Evolutionary conservation across 2,888 invertebrate species (phyloP).

Genomic region (Polydesmus complanatus): DNA sequence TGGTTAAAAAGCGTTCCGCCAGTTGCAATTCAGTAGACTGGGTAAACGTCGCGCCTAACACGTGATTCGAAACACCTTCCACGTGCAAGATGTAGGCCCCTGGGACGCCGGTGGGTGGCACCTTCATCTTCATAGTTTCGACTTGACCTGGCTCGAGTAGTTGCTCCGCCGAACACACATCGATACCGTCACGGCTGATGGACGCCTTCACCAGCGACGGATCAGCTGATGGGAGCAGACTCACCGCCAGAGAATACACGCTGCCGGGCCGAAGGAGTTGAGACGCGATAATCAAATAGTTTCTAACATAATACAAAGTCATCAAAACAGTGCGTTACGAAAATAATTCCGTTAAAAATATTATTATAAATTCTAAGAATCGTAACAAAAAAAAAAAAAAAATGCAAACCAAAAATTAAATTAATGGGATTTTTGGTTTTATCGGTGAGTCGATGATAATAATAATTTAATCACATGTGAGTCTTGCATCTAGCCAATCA

Average conservation of each 20-base stretch:
- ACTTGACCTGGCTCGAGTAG: constrained; percentile 72
- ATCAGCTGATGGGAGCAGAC: constrained; percentile 59
- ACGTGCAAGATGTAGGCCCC: constrained; percentile 73
- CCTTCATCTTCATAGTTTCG: constrained; percentile 71
- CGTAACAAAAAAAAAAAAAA: no score
- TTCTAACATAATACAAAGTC: no score
- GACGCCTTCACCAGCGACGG: constrained; percentile 75
- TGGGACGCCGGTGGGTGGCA: constrained; percentile 65
- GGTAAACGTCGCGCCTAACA: constrained; percentile 60
- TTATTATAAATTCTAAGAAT: no score
- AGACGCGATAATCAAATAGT: constrained; percentile 23
- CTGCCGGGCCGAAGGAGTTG: constrained; percentile 24
- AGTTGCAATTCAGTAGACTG: constrained; percentile 33
- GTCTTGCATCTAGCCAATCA: no score
- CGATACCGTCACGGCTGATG: constrained; percentile 76
- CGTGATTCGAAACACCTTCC: constrained; percentile 55
- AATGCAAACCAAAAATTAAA: no score
- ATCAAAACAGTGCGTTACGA: no score
- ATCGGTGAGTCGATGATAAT: no score
- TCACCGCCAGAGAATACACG: constrained; percentile 44
- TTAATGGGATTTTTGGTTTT: no score
- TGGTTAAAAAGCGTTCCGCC: constrained; percentile 33
- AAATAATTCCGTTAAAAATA: no score
- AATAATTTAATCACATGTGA: no score
- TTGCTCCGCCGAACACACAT: constrained; percentile 66